These are phyloP conservation scores for Typhlichthys subterraneus DNA, from an alignment of 2,797 vertebrate species.

Conservation along the genomic window DNA sequence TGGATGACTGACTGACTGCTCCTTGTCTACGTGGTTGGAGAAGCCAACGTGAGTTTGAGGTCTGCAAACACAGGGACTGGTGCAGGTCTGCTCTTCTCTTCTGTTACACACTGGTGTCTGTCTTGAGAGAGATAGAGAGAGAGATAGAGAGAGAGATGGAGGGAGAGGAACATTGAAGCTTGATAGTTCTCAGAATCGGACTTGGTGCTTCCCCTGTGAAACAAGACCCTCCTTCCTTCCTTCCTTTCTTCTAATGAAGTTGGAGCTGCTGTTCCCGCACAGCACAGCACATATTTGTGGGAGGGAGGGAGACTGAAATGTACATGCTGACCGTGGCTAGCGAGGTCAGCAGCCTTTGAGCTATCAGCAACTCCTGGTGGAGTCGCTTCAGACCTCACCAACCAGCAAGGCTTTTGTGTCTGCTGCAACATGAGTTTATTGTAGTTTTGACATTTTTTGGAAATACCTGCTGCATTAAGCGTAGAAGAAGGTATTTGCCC, in stretches of 20 bases:
- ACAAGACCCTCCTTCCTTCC: slow-evolving; percentile 5
- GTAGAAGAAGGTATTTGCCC: slow-evolving; percentile 66
- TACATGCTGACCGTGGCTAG: slow-evolving; percentile 59
- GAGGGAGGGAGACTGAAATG: slow-evolving; percentile 33
- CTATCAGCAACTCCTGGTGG: slow-evolving; percentile 42
- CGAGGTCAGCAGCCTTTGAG: slow-evolving; percentile 57
- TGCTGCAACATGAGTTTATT: slow-evolving; percentile 12
- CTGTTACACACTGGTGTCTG: slow-evolving; percentile 54
- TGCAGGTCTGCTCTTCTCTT: slow-evolving; percentile 40
- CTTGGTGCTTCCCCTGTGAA: slow-evolving; percentile 69
- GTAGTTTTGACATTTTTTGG: slow-evolving; percentile 8
- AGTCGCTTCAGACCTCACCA: slow-evolving; percentile 32
- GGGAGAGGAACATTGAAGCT: slow-evolving; percentile 37
- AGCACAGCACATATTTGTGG: slow-evolving; percentile 60
- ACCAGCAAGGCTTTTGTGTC: slow-evolving; percentile 45
- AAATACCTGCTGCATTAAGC: slow-evolving; percentile 52
- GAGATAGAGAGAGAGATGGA: slow-evolving; percentile 55
- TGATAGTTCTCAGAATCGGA: slow-evolving; percentile 47
- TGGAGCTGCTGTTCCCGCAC: slow-evolving; percentile 40
- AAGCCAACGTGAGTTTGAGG: slow-evolving; percentile 12
- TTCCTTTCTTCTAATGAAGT: slow-evolving; percentile 14
- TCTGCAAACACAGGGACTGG: slow-evolving; percentile 36
- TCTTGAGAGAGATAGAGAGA: slow-evolving; percentile 62
- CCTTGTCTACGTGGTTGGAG: too few relatives aligned
- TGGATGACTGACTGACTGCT: slow-evolving; percentile 1